Conservation (phyloP, 2,113 vertebrate species). For the Heterotilapia buettikoferi region DNA sequence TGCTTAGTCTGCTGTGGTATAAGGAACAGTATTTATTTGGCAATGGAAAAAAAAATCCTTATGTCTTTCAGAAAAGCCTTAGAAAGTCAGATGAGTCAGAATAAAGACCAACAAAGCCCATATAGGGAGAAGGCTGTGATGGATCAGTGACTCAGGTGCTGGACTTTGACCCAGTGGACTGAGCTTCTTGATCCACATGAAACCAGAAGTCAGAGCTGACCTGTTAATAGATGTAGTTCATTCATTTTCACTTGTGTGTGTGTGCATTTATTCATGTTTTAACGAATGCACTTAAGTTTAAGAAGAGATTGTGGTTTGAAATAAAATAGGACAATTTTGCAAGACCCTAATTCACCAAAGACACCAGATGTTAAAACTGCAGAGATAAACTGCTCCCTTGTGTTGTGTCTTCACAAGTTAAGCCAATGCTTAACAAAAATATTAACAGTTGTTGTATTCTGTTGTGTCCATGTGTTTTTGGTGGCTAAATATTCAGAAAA, state of each 20-base stretch:
- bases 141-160: neutral
- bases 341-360: neutral
- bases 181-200: neutral
- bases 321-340: neutral
- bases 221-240: neutral
- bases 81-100: neutral
- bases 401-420: neutral
- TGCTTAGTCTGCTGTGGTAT: neutral
- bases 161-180: neutral
- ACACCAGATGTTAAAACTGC: neutral
- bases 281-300: neutral
- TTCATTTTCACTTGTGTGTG: neutral
- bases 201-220: neutral
- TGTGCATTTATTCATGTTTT: neutral
- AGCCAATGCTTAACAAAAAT: neutral
- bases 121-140: neutral
- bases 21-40: neutral
- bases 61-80: neutral
- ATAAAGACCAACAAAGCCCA: neutral
- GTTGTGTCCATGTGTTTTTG: neutral
- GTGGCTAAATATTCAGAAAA: neutral
- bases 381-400: neutral
- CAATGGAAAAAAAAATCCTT: neutral
- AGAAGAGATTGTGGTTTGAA: neutral
- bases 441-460: neutral